Conservation (phyloP, 2,113 vertebrate genomes). For the Rattus rattus region DNA sequence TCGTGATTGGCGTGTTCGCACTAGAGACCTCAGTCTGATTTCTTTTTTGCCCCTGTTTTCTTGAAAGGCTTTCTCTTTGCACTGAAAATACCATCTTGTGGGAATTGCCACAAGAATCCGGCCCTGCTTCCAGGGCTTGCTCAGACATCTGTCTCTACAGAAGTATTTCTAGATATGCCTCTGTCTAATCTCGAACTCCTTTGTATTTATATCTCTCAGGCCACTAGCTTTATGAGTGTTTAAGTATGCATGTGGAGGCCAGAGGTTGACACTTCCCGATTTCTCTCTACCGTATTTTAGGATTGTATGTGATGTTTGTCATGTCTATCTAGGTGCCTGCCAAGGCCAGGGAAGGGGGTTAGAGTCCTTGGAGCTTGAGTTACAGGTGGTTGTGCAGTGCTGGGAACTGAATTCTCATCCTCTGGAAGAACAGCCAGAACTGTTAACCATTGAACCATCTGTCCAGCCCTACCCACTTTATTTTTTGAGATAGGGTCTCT, state of each 20-base stretch:
- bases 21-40: background rate
- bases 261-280: background rate
- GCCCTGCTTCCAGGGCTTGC: background rate
- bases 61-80: background rate
- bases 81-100: background rate
- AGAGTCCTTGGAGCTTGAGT: background rate
- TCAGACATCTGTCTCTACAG: background rate
- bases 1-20: background rate
- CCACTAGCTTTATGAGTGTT: background rate
- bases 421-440: background rate
- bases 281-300: background rate
- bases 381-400: background rate
- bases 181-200: background rate
- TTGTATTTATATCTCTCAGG: background rate
- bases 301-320: background rate
- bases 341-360: background rate
- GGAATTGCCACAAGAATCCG: background rate
- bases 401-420: background rate
- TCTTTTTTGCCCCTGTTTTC: background rate
- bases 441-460: background rate
- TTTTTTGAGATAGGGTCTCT: background rate
- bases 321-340: background rate
- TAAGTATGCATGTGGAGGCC: background rate
- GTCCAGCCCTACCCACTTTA: background rate
- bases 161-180: background rate